phyloP scores from a whole-genome alignment of 2,888 invertebrate genomes.

The Augiades crinisus region DNA sequence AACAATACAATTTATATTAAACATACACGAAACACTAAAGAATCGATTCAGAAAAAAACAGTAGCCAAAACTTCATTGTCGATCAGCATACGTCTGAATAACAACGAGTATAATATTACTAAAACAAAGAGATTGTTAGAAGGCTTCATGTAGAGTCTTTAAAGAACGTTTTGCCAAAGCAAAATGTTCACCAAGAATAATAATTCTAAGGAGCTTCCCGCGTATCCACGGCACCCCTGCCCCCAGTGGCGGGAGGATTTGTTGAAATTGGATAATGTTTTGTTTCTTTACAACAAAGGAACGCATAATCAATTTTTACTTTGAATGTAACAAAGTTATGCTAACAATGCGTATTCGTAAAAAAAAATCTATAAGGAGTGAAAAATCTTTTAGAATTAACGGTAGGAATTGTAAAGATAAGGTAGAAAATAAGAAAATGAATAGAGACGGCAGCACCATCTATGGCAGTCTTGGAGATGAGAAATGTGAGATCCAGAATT shows the following conservation, averaged over 20 bases:
- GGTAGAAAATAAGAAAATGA: too few species aligned
- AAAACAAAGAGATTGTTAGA: slow-evolving; percentile 13
- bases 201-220: slow-evolving; percentile 38
- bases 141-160: neutral
- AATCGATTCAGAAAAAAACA: slow-evolving; percentile 4
- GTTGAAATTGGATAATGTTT: slow-evolving; percentile 56
- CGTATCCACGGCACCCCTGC: slow-evolving; percentile 36
- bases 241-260: slow-evolving; percentile 46
- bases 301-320: slow-evolving; percentile 32
- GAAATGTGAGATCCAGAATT: too few species aligned
- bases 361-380: neutral
- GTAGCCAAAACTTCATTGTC: slow-evolving; percentile 3
- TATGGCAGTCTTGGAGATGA: too few species aligned
- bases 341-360: neutral
- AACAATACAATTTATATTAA: too few species aligned
- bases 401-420: too few species aligned
- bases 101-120: slow-evolving; percentile 6
- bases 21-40: too few species aligned
- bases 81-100: slow-evolving; percentile 10
- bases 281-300: slow-evolving; percentile 50
- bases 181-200: slow-evolving; percentile 25
- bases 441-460: too few species aligned
- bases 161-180: slow-evolving; percentile 15
- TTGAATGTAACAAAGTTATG: slow-evolving; percentile 8
- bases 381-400: too few species aligned